These are phyloP conservation scores for Tragulus kanchil DNA, from an alignment of 2,113 vertebrate genomes.

Conservation along the genomic window DNA sequence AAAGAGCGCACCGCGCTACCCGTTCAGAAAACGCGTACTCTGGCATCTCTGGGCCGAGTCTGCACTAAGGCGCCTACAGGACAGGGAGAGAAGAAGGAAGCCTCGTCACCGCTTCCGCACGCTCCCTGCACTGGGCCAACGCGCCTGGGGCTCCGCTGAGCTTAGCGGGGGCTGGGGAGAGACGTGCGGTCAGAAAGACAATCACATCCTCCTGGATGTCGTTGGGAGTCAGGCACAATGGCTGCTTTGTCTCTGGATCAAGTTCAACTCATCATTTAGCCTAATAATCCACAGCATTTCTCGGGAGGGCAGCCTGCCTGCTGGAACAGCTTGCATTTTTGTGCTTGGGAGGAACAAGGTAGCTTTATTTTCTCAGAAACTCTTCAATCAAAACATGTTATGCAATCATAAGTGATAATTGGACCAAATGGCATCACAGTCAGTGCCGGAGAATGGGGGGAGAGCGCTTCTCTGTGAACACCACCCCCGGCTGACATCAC, in stretches of 20 bases:
- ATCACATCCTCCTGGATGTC: conserved; percentile 34
- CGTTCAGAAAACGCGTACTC: conserved; percentile 79
- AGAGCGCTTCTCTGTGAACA: conserved; percentile 18
- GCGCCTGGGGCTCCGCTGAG: background rate
- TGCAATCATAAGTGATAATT: conserved; percentile 58
- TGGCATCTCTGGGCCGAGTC: conserved; percentile 78
- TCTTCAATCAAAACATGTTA: conserved; percentile 60
- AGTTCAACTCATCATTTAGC: conserved; percentile 76
- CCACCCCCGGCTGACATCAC: conserved; percentile 68
- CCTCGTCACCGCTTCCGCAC: conserved; percentile 77
- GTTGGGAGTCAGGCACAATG: conserved; percentile 66
- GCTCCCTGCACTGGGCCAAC: background rate
- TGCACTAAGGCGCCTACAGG: conserved; percentile 81
- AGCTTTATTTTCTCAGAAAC: conserved; percentile 83
- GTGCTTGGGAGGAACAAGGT: conserved; percentile 66
- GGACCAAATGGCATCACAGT: conserved; percentile 7
- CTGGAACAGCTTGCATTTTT: conserved; percentile 63
- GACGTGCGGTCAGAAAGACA: conserved; percentile 3
- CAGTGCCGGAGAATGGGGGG: conserved; percentile 11
- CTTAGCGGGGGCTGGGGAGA: conserved; percentile 57
- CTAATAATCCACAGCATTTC: conserved; percentile 45
- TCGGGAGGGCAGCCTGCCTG: conserved; percentile 59
- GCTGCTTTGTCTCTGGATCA: conserved; percentile 73
- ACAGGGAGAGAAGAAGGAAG: conserved; percentile 82
- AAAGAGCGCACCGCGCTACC: conserved; percentile 89